These are phyloP conservation scores for Aselliscus stoliczkanus DNA, from an alignment of 2,797 vertebrate species.

Conservation along the genomic window DNA sequence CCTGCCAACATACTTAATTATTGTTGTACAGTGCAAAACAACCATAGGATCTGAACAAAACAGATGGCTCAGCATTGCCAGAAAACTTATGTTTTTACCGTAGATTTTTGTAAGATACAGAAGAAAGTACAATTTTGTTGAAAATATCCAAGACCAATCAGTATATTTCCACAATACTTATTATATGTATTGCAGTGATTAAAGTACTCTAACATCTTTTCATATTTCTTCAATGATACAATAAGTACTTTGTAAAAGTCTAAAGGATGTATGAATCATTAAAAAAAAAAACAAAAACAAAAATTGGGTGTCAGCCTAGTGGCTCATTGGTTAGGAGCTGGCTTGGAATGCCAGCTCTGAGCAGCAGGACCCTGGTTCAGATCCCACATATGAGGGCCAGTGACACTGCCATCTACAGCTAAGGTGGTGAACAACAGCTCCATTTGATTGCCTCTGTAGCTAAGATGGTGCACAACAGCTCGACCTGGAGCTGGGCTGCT, in stretches of 20 bases:
- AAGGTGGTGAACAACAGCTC: too few relatives aligned
- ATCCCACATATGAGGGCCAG: too few relatives aligned
- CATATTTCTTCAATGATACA: neutral
- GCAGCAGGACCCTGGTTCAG: too few relatives aligned
- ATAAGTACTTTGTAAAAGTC: neutral
- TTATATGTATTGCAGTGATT: neutral
- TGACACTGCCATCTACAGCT: too few relatives aligned
- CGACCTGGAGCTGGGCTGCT: too few relatives aligned
- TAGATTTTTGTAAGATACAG: conserved; percentile 36
- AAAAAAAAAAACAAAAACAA: too few relatives aligned
- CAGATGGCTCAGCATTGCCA: conserved; percentile 40
- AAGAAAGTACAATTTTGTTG: conserved; percentile 10
- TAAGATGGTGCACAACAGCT: too few relatives aligned
- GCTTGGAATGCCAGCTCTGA: too few relatives aligned
- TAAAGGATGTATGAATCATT: neutral
- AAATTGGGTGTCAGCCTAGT: too few relatives aligned
- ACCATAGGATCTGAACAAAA: conserved; percentile 45
- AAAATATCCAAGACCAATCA: conserved; percentile 23
- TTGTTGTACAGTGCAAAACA: conserved; percentile 33
- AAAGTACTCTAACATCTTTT: neutral
- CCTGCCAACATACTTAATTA: conserved; percentile 51
- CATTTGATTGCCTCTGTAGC: too few relatives aligned
- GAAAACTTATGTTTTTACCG: neutral
- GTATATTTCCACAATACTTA: neutral
- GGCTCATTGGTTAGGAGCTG: too few relatives aligned